Conservation (phyloP, 2,888 invertebrate species). For the Griposia aprilina region DNA sequence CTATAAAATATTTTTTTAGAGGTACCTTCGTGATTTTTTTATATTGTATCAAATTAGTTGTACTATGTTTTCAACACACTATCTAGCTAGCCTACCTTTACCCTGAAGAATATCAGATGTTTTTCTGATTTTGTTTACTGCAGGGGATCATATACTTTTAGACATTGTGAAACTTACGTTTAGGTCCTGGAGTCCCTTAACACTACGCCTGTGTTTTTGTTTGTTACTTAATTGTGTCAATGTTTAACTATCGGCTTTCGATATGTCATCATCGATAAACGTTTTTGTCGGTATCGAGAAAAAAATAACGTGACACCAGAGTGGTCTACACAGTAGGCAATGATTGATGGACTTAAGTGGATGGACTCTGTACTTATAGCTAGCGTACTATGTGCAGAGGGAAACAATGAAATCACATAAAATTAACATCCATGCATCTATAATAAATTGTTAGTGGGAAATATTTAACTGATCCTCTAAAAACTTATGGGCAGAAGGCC, state of each 20-base stretch:
- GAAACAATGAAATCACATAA: not conserved
- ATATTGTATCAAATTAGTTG: too few species aligned
- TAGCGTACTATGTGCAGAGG: not conserved
- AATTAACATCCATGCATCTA: too few species aligned
- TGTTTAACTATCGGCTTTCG: conserved; percentile 44
- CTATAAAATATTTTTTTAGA: too few species aligned
- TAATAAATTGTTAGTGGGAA: too few species aligned
- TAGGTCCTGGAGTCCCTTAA: too few species aligned
- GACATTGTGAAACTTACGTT: too few species aligned
- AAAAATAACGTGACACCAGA: conserved; percentile 25
- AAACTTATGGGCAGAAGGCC: not conserved
- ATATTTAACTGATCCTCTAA: not conserved
- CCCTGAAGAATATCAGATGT: too few species aligned
- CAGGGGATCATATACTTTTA: too few species aligned
- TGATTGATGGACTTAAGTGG: conserved; percentile 46
- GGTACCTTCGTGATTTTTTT: too few species aligned
- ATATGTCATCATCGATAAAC: conserved; percentile 51
- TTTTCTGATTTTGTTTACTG: too few species aligned
- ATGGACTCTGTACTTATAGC: not conserved
- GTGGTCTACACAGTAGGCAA: not conserved
- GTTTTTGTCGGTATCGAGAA: conserved; percentile 37
- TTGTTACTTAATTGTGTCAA: conserved; percentile 40
- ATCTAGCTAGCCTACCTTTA: too few species aligned
- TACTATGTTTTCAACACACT: too few species aligned
- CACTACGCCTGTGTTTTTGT: not conserved